Evolutionary conservation across 2,888 invertebrate genomes (phyloP).

Genomic region (Hartigia nigra): DNA sequence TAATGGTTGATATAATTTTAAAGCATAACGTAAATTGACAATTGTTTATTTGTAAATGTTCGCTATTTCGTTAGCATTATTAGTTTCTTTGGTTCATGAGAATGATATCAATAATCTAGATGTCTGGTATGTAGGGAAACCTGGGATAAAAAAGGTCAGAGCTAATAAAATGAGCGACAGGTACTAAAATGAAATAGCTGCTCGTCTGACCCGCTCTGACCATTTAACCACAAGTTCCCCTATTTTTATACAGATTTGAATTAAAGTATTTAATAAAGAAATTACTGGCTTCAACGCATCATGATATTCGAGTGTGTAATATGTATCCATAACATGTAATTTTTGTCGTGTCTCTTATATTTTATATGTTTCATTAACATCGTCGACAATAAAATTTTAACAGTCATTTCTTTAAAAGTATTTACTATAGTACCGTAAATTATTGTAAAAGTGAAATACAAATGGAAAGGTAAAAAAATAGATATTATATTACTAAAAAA

Average conservation of each 20-base stretch:
- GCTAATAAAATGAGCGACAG: too few species aligned
- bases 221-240: neutral
- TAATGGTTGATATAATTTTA: neutral
- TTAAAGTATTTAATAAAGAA: neutral
- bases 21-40: neutral
- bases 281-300: neutral
- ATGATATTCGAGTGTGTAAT: neutral
- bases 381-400: neutral
- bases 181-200: too few species aligned
- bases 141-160: neutral
- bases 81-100: neutral
- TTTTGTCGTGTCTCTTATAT: neutral
- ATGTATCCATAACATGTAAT: neutral
- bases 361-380: neutral
- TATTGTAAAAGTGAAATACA: neutral
- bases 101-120: neutral
- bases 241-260: neutral
- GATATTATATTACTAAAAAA: neutral
- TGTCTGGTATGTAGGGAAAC: neutral
- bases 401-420: neutral
- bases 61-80: neutral
- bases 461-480: neutral
- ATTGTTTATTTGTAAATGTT: neutral
- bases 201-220: neutral
- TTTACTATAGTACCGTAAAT: neutral